Percentiles rank a stretch among this genome's conserved stretches.
These are phyloP conservation scores for Drosophila limbata DNA, from an alignment of 2,888 invertebrate genomes.

Conservation along the genomic window DNA sequence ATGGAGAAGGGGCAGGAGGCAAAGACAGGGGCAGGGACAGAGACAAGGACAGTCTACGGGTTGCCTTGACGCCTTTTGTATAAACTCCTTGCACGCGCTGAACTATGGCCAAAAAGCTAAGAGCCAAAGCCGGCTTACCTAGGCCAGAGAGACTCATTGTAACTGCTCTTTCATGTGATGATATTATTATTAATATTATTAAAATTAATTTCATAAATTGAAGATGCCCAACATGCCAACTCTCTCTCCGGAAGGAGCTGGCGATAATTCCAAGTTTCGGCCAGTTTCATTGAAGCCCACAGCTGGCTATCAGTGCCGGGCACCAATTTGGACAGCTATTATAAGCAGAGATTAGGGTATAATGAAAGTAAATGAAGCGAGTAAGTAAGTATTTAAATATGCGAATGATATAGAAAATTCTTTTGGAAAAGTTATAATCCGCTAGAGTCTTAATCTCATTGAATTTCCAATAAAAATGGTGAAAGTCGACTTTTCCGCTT, in stretches of 20 bases:
- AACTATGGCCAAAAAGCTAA: constrained; percentile 72
- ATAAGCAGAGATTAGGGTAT: constrained; percentile 16
- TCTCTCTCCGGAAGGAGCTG: not conserved
- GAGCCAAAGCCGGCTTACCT: constrained; percentile 72
- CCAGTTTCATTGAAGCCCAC: constrained; percentile 2
- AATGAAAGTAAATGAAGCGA: not conserved
- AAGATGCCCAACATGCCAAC: constrained; percentile 36
- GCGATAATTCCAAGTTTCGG: constrained; percentile 32
- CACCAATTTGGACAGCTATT: constrained; percentile 17
- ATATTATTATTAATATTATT: constrained; percentile 73
- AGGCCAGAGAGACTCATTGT: constrained; percentile 33
- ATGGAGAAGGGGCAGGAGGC: not conserved
- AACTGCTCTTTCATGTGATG: constrained; percentile 62
- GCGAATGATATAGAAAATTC: not conserved
- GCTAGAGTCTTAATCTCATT: no score
- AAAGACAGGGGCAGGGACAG: not conserved
- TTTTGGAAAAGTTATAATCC: not conserved
- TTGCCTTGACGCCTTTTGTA: constrained; percentile 76
- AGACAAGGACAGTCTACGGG: constrained; percentile 8
- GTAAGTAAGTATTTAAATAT: not conserved
- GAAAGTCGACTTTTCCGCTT: no score
- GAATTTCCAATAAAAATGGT: no score
- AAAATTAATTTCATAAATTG: constrained; percentile 78
- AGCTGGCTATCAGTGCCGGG: not conserved
- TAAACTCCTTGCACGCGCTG: constrained; percentile 57